Evolutionary conservation across 2,113 vertebrate species (phyloP), one percentile per base, ranked within the genome.

Genomic region (Hiodon tergisus): DNA sequence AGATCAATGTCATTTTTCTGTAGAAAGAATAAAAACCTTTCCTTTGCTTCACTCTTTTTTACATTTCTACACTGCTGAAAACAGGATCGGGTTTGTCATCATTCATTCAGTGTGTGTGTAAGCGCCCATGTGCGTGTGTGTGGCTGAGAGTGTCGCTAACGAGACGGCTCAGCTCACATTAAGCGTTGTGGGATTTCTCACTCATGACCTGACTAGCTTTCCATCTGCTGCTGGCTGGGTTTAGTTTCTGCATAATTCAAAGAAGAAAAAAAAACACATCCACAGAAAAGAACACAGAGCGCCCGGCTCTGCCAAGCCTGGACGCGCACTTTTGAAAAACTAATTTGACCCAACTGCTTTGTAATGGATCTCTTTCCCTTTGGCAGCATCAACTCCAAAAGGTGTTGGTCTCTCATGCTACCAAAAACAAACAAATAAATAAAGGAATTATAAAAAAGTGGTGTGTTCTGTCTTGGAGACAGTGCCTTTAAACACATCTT

Each of bases 241-340:
- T 75, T 76, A 80, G 71, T 78, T 76, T 51, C 78, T 90, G 80
- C 85, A 90, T 90, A 86, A 89, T 89, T 88, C 82, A 90, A 75
- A 74, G 83, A 83, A 89, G 2, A 63, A 11, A 9, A 59, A 14
- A 14, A 59, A 59, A 31, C 31, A 31, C 31, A 31, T 31, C 31
- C 31, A 31, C 31, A 31, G 31, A 31, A 31, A 31, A 31, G 31
- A 31, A 31, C 31, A 31, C 31, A 31, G 31, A 82, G 82, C 85
- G 87, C 83, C 79, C 79, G 86, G 83, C 79, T 84, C 82, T 67
- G 81, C 81, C 80, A 82, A 82, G 75, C 80, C 75, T 76, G 51
- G 10, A 67, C 66, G 71, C 14, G 69, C 53, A 54, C 51, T 74
- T 84, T 88, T 84, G 87, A 87, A 88, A 50, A 85, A 89, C 86